Evolutionary conservation across 2,888 invertebrate genomes (phyloP).

Genomic region (Phalangium opilio): DNA sequence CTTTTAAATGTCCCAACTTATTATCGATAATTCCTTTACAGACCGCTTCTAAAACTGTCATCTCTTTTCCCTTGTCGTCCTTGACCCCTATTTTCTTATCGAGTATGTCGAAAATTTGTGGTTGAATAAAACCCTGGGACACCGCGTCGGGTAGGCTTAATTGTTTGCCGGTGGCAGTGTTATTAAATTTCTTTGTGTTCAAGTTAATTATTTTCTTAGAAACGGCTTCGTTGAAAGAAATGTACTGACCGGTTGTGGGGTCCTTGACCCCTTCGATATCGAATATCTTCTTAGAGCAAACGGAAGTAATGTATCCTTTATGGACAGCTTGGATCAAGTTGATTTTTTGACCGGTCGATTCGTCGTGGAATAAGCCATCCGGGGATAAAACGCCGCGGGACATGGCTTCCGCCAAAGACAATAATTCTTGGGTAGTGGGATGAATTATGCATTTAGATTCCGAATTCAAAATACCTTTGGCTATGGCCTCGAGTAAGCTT

Average conservation of each 20-base stretch:
- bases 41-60: conserved; percentile 63
- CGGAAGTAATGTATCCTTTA: conserved; percentile 55
- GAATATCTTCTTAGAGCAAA: conserved; percentile 73
- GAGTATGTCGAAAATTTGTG: conserved; percentile 49
- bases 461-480: conserved; percentile 69
- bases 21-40: conserved; percentile 29
- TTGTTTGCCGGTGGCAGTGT: conserved; percentile 44
- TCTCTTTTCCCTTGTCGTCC: conserved; percentile 50
- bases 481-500: conserved; percentile 68
- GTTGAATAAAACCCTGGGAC: conserved; percentile 30
- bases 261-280: conserved; percentile 68
- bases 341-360: conserved; percentile 52
- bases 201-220: conserved; percentile 37
- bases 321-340: conserved; percentile 74
- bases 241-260: conserved; percentile 60
- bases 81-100: conserved; percentile 60
- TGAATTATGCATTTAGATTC: conserved; percentile 72
- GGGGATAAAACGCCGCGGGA: conserved; percentile 60
- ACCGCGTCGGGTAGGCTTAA: conserved; percentile 53
- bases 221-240: conserved; percentile 65
- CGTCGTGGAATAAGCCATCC: conserved; percentile 57
- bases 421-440: conserved; percentile 55
- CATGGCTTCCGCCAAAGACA: conserved; percentile 72
- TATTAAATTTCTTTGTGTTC: conserved; percentile 37
- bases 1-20: conserved; percentile 22